Percentiles rank a stretch among this genome's conserved stretches.
These are phyloP conservation scores for Epistrophella euchroma DNA, from an alignment of 2,888 invertebrate species.

Conservation along the genomic window DNA sequence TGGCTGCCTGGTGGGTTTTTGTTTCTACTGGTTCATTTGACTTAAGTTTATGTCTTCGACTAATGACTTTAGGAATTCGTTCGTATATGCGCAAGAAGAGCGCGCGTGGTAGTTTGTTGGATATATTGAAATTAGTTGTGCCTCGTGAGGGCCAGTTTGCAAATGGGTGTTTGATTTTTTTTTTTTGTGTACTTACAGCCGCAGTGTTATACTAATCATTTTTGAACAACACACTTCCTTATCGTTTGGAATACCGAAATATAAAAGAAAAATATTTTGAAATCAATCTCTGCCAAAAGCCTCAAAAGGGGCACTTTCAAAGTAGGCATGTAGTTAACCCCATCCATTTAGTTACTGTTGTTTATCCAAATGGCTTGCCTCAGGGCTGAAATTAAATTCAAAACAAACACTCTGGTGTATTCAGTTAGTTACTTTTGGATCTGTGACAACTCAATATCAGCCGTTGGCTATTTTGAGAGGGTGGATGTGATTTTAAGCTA, in stretches of 20 bases:
- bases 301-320: conserved; percentile 12
- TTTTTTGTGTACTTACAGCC: conserved; percentile 14
- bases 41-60: conserved; percentile 53
- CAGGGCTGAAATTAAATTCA: conserved; percentile 34
- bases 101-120: conserved; percentile 31
- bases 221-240: conserved; percentile 10
- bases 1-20: conserved; percentile 61
- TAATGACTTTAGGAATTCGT: conserved; percentile 64
- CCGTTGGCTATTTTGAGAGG: conserved; percentile 28
- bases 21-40: conserved; percentile 60
- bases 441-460: conserved; percentile 68
- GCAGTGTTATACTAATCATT: conserved; percentile 9
- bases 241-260: neutral
- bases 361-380: conserved; percentile 29
- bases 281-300: conserved; percentile 64
- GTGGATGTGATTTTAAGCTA: conserved; percentile 49
- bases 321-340: conserved; percentile 35
- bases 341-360: neutral
- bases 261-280: conserved; percentile 12
- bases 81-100: conserved; percentile 7
- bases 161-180: conserved; percentile 42
- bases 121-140: conserved; percentile 37
- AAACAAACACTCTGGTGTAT: conserved; percentile 49
- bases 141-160: conserved; percentile 47
- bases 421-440: conserved; percentile 31